These are phyloP conservation scores for Amblyraja radiata DNA, from an alignment of 2,797 vertebrate species.

Conservation along the genomic window DNA sequence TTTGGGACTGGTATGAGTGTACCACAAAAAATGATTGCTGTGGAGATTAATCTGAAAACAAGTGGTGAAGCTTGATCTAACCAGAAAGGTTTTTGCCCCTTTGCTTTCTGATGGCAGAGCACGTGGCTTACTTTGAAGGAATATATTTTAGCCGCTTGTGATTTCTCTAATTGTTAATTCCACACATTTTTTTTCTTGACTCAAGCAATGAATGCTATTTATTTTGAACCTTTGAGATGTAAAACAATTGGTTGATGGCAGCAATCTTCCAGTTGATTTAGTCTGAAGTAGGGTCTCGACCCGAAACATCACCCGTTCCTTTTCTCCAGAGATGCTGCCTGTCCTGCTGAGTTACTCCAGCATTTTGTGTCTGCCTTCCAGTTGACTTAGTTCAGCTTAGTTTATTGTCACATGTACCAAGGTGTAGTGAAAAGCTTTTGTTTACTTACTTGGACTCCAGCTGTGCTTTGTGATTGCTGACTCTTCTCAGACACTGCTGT, in stretches of 20 bases:
- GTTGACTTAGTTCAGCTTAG: no score
- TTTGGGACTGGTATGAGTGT: background rate
- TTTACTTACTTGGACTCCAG: conserved; percentile 28
- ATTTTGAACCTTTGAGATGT: background rate
- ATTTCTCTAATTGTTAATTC: background rate
- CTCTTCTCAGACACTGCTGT: background rate
- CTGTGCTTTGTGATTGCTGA: conserved; percentile 10
- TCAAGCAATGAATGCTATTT: background rate
- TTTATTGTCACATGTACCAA: no score
- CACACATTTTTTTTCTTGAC: background rate
- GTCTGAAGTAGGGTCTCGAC: no score
- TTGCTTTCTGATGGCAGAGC: background rate
- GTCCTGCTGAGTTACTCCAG: no score
- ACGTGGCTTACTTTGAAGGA: background rate
- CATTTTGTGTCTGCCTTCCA: no score
- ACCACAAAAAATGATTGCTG: background rate
- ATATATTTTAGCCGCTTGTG: background rate
- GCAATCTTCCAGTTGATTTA: background rate
- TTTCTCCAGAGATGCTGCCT: no score
- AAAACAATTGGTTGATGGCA: background rate
- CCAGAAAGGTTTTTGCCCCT: background rate
- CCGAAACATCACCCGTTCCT: no score
- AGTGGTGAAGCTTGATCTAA: no score
- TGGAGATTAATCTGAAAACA: background rate
- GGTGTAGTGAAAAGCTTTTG: no score